phyloP scores from a whole-genome alignment of 2,113 vertebrate species.

The Corvus moneduloides region DNA sequence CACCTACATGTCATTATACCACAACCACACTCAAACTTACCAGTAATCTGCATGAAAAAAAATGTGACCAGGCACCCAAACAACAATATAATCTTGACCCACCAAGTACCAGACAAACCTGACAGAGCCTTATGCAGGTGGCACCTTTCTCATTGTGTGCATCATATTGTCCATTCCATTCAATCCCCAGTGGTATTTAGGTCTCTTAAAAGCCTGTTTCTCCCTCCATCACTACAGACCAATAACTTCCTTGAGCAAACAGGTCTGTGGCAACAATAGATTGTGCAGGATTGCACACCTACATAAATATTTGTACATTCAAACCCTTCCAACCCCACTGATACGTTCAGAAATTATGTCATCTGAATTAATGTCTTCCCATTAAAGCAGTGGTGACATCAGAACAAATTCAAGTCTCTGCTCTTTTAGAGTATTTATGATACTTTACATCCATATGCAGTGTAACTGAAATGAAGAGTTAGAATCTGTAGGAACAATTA shows the following conservation, averaged over 20 bases:
- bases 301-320: neutral
- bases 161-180: neutral
- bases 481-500: neutral
- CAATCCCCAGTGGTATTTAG: neutral
- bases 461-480: neutral
- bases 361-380: neutral
- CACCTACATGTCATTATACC: neutral
- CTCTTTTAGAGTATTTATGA: neutral
- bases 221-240: neutral
- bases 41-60: neutral
- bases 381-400: neutral
- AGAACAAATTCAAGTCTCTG: neutral
- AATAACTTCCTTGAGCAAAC: neutral
- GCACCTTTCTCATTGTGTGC: neutral
- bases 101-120: neutral
- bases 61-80: neutral
- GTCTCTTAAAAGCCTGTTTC: neutral
- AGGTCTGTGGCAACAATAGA: neutral
- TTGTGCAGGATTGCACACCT: neutral
- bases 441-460: neutral
- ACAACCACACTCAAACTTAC: neutral
- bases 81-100: neutral
- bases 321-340: neutral
- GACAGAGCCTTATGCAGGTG: neutral
- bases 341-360: neutral